A percentile compares a stretch with the other conserved stretches of the same genome.
Evolutionary conservation across 2,888 invertebrate genomes (phyloP).

Genomic region (Buathra laborator): DNA sequence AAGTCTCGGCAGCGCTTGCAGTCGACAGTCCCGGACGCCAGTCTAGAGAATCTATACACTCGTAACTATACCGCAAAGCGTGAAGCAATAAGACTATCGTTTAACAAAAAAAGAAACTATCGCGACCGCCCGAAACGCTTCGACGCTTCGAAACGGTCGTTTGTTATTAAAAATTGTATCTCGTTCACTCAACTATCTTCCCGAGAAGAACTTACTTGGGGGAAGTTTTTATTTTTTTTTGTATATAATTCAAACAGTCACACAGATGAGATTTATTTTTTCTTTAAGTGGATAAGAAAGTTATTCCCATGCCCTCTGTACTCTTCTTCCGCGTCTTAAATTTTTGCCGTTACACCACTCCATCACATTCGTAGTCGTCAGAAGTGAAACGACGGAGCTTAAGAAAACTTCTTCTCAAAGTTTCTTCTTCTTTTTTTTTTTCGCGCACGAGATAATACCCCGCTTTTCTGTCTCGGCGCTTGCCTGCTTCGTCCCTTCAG

Average conservation of each 20-base stretch:
- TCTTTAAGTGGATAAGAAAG: neutral
- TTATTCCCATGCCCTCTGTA: neutral
- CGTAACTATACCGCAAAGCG: neutral
- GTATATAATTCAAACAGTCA: neutral
- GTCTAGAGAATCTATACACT: neutral
- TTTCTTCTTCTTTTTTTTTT: slow-evolving; percentile 22
- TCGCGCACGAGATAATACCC: slow-evolving; percentile 40
- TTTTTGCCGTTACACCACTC: neutral
- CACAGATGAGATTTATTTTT: neutral
- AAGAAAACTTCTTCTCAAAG: slow-evolving; percentile 43
- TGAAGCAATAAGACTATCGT: neutral
- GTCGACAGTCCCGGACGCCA: neutral
- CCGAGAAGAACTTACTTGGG: too few relatives aligned
- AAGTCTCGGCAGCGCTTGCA: slow-evolving; percentile 30
- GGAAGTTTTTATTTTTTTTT: neutral
- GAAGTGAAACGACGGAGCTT: slow-evolving; percentile 51
- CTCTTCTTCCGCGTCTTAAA: neutral
- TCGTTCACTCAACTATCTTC: too few relatives aligned
- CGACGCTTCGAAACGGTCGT: too few relatives aligned
- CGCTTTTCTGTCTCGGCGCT: slow-evolving; percentile 42
- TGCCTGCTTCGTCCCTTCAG: slow-evolving; percentile 26
- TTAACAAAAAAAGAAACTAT: neutral
- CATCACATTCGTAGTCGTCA: slow-evolving; percentile 1
- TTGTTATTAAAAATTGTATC: neutral
- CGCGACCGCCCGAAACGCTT: neutral